Evolutionary conservation across 2,113 vertebrate genomes (phyloP).

Genomic region (Noturus placidus): DNA sequence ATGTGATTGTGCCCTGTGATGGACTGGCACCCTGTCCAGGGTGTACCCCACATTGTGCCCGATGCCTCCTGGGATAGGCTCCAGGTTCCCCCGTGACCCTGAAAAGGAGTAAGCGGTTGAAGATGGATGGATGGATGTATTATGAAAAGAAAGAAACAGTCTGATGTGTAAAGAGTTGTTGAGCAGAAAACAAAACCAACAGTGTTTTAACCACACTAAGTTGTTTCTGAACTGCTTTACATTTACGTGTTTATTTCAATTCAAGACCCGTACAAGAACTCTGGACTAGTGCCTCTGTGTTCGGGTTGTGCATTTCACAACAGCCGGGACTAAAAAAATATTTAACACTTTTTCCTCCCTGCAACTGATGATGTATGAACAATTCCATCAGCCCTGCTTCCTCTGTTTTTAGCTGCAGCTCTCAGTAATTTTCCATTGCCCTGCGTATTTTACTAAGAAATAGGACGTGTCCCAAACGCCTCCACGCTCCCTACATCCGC

Average conservation of each 20-base stretch:
- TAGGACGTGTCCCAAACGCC: constrained; percentile 1
- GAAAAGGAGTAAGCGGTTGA: too few species aligned
- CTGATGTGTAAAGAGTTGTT: not conserved
- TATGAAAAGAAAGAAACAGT: not conserved
- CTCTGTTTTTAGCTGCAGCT: constrained; percentile 22
- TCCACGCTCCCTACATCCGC: not conserved
- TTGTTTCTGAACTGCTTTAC: not conserved
- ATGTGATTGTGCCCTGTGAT: too few species aligned
- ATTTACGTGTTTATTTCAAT: not conserved
- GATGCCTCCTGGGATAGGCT: too few species aligned
- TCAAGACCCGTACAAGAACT: too few species aligned
- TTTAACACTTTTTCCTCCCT: not conserved
- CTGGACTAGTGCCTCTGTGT: too few species aligned
- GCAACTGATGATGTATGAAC: constrained; percentile 25
- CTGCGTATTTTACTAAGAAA: not conserved
- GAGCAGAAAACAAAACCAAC: not conserved
- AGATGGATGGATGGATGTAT: too few species aligned
- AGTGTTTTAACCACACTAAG: not conserved
- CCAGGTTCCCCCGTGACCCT: too few species aligned
- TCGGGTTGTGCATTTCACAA: not conserved
- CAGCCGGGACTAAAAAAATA: not conserved
- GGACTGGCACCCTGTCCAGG: too few species aligned
- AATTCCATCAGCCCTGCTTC: not conserved
- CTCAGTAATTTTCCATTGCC: constrained; percentile 52
- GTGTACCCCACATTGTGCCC: too few species aligned